Conservation (phyloP, 1,140 invertebrate species). For the Drosophila sp. region DNA sequence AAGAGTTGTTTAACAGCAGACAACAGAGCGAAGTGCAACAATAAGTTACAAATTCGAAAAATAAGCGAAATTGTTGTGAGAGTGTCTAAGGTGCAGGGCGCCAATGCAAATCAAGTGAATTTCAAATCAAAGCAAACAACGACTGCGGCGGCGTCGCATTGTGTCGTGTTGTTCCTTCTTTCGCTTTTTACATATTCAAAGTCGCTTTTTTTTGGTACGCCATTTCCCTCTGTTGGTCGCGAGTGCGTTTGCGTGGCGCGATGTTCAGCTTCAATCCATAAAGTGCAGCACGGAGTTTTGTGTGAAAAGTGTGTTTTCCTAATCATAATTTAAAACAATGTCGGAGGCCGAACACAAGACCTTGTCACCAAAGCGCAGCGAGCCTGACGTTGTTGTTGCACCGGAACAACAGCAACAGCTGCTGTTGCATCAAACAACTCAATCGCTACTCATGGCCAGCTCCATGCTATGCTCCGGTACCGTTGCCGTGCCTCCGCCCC, state of each 20-base stretch:
- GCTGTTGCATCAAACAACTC: slow-evolving; percentile 79
- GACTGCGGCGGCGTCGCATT: slow-evolving; percentile 58
- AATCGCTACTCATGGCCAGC: slow-evolving; percentile 77
- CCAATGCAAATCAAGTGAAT: slow-evolving; percentile 38
- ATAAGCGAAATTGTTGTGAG: neutral
- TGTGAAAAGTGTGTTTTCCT: slow-evolving; percentile 13
- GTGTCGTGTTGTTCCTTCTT: slow-evolving; percentile 47
- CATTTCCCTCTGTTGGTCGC: slow-evolving; percentile 13
- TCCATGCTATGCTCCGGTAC: slow-evolving; percentile 56
- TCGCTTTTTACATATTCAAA: slow-evolving; percentile 51
- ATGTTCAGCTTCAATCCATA: slow-evolving; percentile 29
- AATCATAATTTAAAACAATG: slow-evolving; percentile 43
- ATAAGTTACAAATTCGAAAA: slow-evolving; percentile 18
- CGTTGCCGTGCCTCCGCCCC: neutral
- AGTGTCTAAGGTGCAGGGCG: slow-evolving; percentile 7
- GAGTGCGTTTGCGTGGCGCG: slow-evolving; percentile 53
- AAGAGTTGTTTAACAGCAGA: slow-evolving; percentile 43
- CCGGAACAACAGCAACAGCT: slow-evolving; percentile 54
- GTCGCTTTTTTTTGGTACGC: slow-evolving; percentile 22
- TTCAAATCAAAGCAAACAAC: slow-evolving; percentile 49
- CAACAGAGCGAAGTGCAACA: slow-evolving; percentile 24
- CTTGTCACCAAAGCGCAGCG: slow-evolving; percentile 54
- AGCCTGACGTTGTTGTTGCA: slow-evolving; percentile 31
- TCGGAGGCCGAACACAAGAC: slow-evolving; percentile 64
- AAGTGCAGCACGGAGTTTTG: slow-evolving; percentile 11